Evolutionary conservation across 1,140 invertebrate genomes (phyloP).

Genomic region (Brachionus rotundiformis): DNA sequence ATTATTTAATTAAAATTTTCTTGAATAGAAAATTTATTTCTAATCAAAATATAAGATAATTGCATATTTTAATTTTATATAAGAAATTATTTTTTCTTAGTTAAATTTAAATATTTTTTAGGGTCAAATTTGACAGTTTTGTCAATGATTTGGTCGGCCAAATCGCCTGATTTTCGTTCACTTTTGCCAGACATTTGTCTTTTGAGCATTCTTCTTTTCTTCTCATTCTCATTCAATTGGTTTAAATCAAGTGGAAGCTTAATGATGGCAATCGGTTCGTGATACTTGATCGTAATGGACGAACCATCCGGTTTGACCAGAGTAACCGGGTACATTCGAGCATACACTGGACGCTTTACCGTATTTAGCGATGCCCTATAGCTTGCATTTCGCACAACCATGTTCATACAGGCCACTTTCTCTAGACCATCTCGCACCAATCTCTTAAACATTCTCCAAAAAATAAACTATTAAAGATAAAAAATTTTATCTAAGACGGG

Average conservation of each 20-base stretch:
- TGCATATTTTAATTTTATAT: neutral
- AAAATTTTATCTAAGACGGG: neutral
- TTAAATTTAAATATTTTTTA: slow-evolving; percentile 50
- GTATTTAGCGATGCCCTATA: slow-evolving; percentile 73
- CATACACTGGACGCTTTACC: slow-evolving; percentile 71
- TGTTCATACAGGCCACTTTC: neutral
- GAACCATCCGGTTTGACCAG: slow-evolving; percentile 81
- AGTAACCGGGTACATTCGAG: slow-evolving; percentile 74
- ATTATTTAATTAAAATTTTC: too few species aligned
- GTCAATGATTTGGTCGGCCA: neutral
- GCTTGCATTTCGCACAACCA: slow-evolving; percentile 64
- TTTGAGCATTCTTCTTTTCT: slow-evolving; percentile 33
- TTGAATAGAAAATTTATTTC: neutral
- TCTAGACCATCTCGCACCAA: neutral
- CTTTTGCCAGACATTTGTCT: slow-evolving; percentile 29
- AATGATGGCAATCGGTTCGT: slow-evolving; percentile 80
- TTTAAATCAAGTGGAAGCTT: slow-evolving; percentile 60
- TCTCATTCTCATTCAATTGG: slow-evolving; percentile 12
- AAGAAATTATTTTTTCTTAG: slow-evolving; percentile 40
- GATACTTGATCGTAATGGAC: slow-evolving; percentile 76
- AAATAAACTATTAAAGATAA: neutral
- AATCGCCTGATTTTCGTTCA: neutral
- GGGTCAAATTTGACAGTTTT: slow-evolving; percentile 49
- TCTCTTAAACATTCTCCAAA: slow-evolving; percentile 35
- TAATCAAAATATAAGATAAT: too few species aligned